Base-by-base conservation (phyloP, 2,797 vertebrate species). In the Petrocephalus sullivani region DNA sequence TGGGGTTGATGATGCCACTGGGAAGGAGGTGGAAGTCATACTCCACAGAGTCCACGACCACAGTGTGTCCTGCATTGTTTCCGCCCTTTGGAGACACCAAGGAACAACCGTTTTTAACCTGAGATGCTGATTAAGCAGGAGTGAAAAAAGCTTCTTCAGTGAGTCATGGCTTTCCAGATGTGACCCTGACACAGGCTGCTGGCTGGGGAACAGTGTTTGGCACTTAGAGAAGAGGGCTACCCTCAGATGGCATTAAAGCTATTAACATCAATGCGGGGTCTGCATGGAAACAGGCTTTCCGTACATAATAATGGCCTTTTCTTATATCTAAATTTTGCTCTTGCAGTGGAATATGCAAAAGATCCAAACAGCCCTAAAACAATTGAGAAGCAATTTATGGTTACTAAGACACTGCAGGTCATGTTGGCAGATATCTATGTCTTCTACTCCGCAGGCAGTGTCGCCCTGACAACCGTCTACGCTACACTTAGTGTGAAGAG, bases 11-110 rank as follows among this genome's bases (percentile, higher is more conserved):
- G 95, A 99, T 99, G 92, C 98, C 98, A 93, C 98, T 99, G 91
- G 98, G 98, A 89, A 99, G 95, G 92, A 99, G 98, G 94, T 99
- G 98, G 91, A 99, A 99, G 92, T 99, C 97, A 89, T 99, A 99
- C 90, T 99, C 98, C 89, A 99, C 97, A 19, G 97, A 97, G 95
- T 97, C 98, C 19, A 99, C 98, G 91, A 99, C 98, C 91, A 99
- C 98, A 0, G 98, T 99, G 95, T 99, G 98, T 8, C 98, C 98
- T 10, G 98, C 98, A 91, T 99, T 99, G 95, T 99, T 99, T 75
- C 98, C 98, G 90, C 98, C 98, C 98, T 99, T 91, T 57, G 89
- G 87, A 89, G 87, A 89, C 58, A 5, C 37, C 37, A 10, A 60
- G 58, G 41, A 16, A 41, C 49, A 58, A 21, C 14, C 1, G 19